phyloP scores from a whole-genome alignment of 2,797 vertebrate species.

The Chiropotes sagulatus region DNA sequence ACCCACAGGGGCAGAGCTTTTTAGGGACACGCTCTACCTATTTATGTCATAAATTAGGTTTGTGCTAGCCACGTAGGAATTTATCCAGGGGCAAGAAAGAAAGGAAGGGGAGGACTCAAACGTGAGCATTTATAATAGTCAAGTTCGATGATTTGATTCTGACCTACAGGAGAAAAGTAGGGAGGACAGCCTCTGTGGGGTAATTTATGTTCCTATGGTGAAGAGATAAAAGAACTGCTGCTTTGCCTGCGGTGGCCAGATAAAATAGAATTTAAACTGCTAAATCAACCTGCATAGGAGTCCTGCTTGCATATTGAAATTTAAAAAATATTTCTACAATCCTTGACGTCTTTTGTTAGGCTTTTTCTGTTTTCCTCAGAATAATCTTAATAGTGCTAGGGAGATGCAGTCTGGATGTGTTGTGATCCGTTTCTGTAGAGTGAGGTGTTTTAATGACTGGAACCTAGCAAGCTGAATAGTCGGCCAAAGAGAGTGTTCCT shows the following conservation, averaged over 20 bases:
- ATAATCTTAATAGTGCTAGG: neutral
- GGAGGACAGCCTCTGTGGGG: neutral
- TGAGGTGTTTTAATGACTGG: conserved; percentile 40
- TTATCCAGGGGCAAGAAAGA: neutral
- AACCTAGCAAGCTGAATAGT: conserved; percentile 16
- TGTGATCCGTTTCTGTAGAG: conserved; percentile 25
- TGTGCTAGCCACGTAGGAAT: neutral
- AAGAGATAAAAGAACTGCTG: conserved; percentile 61
- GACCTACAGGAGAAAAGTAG: conserved; percentile 14
- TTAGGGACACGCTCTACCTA: conserved; percentile 42
- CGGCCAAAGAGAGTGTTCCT: conserved; percentile 12
- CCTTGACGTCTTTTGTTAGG: conserved; percentile 15
- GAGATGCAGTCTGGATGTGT: neutral
- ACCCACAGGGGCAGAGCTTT: neutral
- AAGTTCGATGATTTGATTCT: conserved; percentile 34
- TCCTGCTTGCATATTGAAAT: conserved; percentile 37
- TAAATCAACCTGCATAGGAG: conserved; percentile 17
- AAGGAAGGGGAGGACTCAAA: neutral
- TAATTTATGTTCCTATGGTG: neutral
- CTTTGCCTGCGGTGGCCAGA: conserved; percentile 42
- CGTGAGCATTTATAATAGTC: neutral
- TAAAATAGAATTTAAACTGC: conserved; percentile 49
- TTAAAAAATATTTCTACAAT: conserved; percentile 13
- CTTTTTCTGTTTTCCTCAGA: neutral
- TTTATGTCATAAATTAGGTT: conserved; percentile 47